phyloP scores from a whole-genome alignment of 1,140 invertebrate genomes.

The Orius laevigatus region DNA sequence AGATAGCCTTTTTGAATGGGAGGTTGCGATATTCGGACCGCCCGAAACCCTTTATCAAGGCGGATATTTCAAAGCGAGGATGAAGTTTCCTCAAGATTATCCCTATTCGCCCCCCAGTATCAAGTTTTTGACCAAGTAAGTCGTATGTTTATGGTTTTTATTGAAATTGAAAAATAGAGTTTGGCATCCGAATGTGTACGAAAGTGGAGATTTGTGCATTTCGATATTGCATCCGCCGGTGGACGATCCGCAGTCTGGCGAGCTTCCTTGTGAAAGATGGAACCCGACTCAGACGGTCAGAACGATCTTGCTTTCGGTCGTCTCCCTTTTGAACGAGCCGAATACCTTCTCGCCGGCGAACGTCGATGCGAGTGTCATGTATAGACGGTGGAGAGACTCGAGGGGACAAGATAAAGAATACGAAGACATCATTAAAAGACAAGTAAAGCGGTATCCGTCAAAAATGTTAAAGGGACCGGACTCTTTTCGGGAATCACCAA shows the following conservation, averaged over 20 bases:
- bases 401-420: constrained; percentile 97
- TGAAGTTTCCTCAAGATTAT: constrained; percentile 92
- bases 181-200: constrained; percentile 99
- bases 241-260: constrained; percentile 95
- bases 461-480: no score
- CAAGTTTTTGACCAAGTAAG: constrained; percentile 79
- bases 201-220: constrained; percentile 98
- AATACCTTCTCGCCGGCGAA: constrained; percentile 98
- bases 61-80: constrained; percentile 94
- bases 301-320: constrained; percentile 93
- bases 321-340: constrained; percentile 94
- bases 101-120: constrained; percentile 95
- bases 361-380: constrained; percentile 98
- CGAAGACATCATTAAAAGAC: constrained; percentile 86
- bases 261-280: constrained; percentile 96
- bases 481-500: no score
- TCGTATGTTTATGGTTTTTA: not conserved
- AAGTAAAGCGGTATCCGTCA: constrained; percentile 12
- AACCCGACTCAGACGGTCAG: constrained; percentile 97
- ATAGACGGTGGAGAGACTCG: constrained; percentile 92
- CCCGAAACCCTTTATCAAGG: constrained; percentile 96
- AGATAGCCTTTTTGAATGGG: constrained; percentile 98
- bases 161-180: constrained; percentile 44
- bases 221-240: constrained; percentile 96
- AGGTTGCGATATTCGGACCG: constrained; percentile 95